A percentile compares a stretch with the other conserved stretches of the same genome.
Evolutionary conservation across 53 echinoderm and acorn worm genomes (phyloP).

Genomic region (Hippasteria phrygiana): DNA sequence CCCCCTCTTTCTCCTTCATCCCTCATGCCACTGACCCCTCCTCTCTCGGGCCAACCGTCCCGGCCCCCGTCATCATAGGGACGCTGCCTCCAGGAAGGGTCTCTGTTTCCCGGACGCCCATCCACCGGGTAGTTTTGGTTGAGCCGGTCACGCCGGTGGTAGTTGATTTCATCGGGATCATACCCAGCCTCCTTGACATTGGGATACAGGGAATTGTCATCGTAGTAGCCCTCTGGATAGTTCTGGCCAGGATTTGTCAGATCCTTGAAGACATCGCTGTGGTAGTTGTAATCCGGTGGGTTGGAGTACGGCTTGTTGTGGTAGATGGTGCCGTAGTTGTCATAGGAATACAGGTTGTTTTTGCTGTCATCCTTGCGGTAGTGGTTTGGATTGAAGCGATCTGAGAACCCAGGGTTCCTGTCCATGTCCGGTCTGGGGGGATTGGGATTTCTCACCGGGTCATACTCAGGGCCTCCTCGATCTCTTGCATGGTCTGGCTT

Average conservation of each 20-base stretch:
- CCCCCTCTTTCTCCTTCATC: slow-evolving; percentile 19
- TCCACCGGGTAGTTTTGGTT: slow-evolving; percentile 27
- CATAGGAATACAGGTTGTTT: slow-evolving; percentile 39
- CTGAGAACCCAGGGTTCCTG: neutral
- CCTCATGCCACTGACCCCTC: slow-evolving; percentile 26
- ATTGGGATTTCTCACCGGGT: neutral
- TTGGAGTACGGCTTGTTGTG: slow-evolving; percentile 16
- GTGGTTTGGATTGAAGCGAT: slow-evolving; percentile 22
- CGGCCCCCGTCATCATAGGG: slow-evolving; percentile 4
- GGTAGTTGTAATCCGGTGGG: slow-evolving; percentile 51
- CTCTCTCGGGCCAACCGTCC: slow-evolving; percentile 31
- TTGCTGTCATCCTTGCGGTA: slow-evolving; percentile 15
- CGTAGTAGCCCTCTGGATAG: slow-evolving; percentile 3
- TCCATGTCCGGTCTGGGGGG: neutral
- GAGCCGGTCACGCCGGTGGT: slow-evolving; percentile 37
- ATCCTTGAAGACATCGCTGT: slow-evolving; percentile 11
- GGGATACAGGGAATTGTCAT: neutral
- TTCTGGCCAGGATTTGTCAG: neutral
- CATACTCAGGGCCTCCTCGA: neutral
- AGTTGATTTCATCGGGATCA: slow-evolving; percentile 37
- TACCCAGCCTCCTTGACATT: slow-evolving; percentile 10
- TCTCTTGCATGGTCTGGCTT: neutral
- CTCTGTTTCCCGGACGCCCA: neutral
- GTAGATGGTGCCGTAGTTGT: slow-evolving; percentile 12
- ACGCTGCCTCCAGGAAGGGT: neutral